Base-by-base conservation (phyloP, 2,113 vertebrate species). In the Origma solitaria region DNA sequence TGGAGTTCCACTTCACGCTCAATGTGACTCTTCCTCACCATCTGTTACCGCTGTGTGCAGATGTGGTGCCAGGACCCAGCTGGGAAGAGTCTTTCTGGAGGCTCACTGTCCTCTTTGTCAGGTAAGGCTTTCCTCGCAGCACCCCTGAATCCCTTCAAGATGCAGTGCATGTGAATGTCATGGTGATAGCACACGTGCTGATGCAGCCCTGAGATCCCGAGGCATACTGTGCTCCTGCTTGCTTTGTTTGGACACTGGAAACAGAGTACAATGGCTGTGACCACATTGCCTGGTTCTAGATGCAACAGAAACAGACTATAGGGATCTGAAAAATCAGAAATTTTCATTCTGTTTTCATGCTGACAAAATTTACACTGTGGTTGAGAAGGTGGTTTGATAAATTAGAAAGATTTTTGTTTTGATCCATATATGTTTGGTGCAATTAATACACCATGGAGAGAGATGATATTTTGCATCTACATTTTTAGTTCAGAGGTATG, bases 21-120 rank as follows among this genome's bases (percentile, higher is more conserved):
- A 99, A 99, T 0, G 99, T 99, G 94, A 99, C 99, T 4, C 98
- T 99, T 73, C 99, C 99, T 38, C 99, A 99, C 82, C 99, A 99
- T 96, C 98, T 99, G 96, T 77, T 99, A 96, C 99, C 99, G 0
- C 97, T 99, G 35, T 99, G 99, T 92, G 99, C 99, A 0, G 99
- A 99, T 51, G 99, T 99, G 92, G 98, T 99, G 37, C 99, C 99
- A 5, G 99, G 99, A 6, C 99, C 99, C 86, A 99, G 98, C 98
- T 99, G 99, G 99, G 99, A 99, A 88, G 99, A 99, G 92, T 99
- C 98, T 5, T 99, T 99, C 91, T 99, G 99, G 99, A 97, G 98
- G 75, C 97, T 99, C 85, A 99, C 99, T 0, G 98, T 99, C n/a
- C 84, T 99, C 83, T 99, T 99, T 2, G 99, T 99, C 71, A 99